Conservation (phyloP, 1,140 invertebrate species). For the Platyura marginata region DNA sequence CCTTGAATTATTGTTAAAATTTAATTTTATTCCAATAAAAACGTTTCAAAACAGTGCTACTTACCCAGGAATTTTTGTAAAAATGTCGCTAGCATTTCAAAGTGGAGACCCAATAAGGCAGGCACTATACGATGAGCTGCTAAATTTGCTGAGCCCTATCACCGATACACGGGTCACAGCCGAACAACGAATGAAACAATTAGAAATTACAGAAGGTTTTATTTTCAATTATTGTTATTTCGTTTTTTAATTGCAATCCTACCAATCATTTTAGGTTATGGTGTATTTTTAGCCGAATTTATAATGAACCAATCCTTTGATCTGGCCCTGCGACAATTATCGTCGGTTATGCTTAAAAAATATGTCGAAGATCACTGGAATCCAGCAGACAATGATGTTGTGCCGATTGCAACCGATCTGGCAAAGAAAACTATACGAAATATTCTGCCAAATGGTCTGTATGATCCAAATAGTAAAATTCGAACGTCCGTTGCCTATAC, state of each 20-base stretch:
- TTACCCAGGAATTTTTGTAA: no score
- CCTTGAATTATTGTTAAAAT: no score
- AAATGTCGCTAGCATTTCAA: slow-evolving; percentile 18
- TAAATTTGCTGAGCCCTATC: slow-evolving; percentile 19
- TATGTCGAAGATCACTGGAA: slow-evolving; percentile 61
- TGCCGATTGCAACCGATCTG: slow-evolving; percentile 33
- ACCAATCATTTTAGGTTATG: slow-evolving; percentile 49
- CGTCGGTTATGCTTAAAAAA: slow-evolving; percentile 54
- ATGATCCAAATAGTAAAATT: slow-evolving; percentile 52
- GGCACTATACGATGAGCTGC: slow-evolving; percentile 20
- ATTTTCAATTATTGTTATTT: no score
- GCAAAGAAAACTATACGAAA: slow-evolving; percentile 43
- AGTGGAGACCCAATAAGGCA: slow-evolving; percentile 20
- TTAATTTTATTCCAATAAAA: no score
- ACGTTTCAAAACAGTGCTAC: no score
- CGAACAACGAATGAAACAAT: slow-evolving; percentile 17
- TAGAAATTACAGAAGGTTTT: slow-evolving; percentile 24
- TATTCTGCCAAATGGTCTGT: slow-evolving; percentile 44
- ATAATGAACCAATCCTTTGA: slow-evolving; percentile 46
- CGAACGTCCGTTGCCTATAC: slow-evolving; percentile 52
- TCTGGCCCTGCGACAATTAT: slow-evolving; percentile 45
- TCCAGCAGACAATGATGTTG: slow-evolving; percentile 41
- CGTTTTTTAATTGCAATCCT: no score
- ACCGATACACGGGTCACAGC: slow-evolving; percentile 13
- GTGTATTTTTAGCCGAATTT: slow-evolving; percentile 51